Conservation (phyloP, 2,797 vertebrate genomes). For the Pitangus sulphuratus region DNA sequence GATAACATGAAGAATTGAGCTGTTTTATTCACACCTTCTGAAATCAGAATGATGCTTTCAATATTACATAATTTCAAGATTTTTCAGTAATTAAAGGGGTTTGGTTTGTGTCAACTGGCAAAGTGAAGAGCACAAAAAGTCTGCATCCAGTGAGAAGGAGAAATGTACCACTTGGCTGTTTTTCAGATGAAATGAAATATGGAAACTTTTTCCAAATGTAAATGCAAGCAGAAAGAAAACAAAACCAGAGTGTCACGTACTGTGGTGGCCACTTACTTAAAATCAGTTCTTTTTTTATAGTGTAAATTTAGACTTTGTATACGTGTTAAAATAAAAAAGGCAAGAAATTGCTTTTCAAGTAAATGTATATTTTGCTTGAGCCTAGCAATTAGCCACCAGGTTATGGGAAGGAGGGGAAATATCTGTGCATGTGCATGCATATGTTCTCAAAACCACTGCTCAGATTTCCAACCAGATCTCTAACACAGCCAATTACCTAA, state of each 20-base stretch:
- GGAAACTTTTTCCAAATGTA: not conserved
- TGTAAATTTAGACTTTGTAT: not conserved
- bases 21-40: not conserved
- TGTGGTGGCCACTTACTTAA: not conserved
- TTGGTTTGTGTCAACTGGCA: not conserved
- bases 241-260: not conserved
- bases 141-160: not conserved
- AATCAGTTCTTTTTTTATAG: not conserved
- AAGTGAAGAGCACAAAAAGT: not conserved
- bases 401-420: not conserved
- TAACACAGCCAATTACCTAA: not conserved
- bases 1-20: not conserved
- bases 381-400: not conserved
- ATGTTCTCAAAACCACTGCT: not conserved
- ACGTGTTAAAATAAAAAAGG: not conserved
- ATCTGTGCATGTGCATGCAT: accelerated
- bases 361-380: not conserved
- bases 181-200: not conserved
- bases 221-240: not conserved
- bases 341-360: not conserved
- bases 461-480: not conserved
- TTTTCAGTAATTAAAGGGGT: not conserved
- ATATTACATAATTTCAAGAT: not conserved
- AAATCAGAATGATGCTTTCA: not conserved
- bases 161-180: not conserved